Evolutionary conservation across 2,888 invertebrate species (phyloP), one percentile per base, ranked within the genome.

Genomic region (Rosalia funebris): DNA sequence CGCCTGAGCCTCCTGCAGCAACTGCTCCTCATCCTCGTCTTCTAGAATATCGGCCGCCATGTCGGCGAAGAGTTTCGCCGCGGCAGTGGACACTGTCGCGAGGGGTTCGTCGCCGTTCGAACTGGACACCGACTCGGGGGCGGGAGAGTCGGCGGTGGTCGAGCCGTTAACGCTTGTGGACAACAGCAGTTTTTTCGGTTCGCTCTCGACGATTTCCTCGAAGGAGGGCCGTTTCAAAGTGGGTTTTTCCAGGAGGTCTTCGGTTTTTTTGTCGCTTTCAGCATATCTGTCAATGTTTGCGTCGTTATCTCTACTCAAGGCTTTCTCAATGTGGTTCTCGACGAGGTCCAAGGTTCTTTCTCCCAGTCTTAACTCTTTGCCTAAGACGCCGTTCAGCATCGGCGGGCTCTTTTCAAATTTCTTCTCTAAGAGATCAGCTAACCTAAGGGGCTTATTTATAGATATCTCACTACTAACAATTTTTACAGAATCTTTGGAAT

Each of bases 31-130:
- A 14, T 92, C 91, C 76, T 93, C 93, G 71, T 93, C 93, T 75
- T 92, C 92, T 12, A 93, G 83, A 45, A 92, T 91, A 31, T 92
- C 92, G 0, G 93, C 93, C 0, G 93, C 93, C 46, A 93, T 84
- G 19, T 93, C 93, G 0, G 93, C 93, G 75, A 93, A 93, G 16
- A 93, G 82, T 80, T 93, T 93, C 0, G 93, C 93, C 0, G 93
- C 93, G 3, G 91, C 92, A 55, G 92, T 92, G 0, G 93, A 93
- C 0, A 90, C 90, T 1, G 87, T 87, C 25, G 86, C 86, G 66
- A 87, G 63, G 1, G 64, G 56, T 84, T 86, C 81, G 0, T 85
- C 84, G 1, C 83, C 82, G 60, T 84, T 83, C 9, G 80, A 79
- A 62, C 79, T 83, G 1, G 83, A 81, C 15, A 83, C 82, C 4